Evolutionary conservation across 2,888 invertebrate genomes (phyloP), one percentile per base, ranked within the genome.

Genomic region (Catocala sponsa): DNA sequence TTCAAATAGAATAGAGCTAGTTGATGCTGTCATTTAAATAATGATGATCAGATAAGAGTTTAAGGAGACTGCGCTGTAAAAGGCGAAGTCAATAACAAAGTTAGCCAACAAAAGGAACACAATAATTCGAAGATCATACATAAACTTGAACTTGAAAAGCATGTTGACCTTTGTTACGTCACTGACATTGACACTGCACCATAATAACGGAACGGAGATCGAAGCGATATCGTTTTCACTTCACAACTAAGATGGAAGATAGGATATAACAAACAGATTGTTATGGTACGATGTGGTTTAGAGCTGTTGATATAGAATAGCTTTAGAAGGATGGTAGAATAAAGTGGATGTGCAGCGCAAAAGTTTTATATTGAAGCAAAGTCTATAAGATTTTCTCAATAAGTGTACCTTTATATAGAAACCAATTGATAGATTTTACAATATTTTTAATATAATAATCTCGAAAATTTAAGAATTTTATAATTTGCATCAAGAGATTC

Each of bases 201-300:
- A 70, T 80, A 79, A 83, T 83, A 84, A 84, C 85, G 85, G 47
- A 80, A 79, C 82, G 78, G 25, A 82, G 86, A 87, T 85, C 83
- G 78, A 77, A 80, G 79, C 79, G 80, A 86, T 86, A 87, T 86
- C 73, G 82, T 89, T 87, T 86, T 85, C 86, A 84, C 84, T 79
- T 82, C 77, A 70, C 68, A 81, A 76, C 65, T 55, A 63, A 76
- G 84, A 86, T 83, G 74, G 48, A 59, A 63, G 83, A 86, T 83
- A 84, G 78, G 62, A 65, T 55, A 69, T 72, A 74, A 78, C 74
- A 78, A 72, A 78, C 75, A 78, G 70, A 68, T 71, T 63, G 50
- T 62, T 66, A 57, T 70, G 52, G 59, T 32, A 48, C 59, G 38
- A 9, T 32, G 41, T 59, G 57, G 73, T 66, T 55, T 59, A 65